Evolutionary conservation across 2,113 vertebrate species (phyloP), one percentile per base, ranked within the genome.

Genomic region (Peromyscus maniculatus): DNA sequence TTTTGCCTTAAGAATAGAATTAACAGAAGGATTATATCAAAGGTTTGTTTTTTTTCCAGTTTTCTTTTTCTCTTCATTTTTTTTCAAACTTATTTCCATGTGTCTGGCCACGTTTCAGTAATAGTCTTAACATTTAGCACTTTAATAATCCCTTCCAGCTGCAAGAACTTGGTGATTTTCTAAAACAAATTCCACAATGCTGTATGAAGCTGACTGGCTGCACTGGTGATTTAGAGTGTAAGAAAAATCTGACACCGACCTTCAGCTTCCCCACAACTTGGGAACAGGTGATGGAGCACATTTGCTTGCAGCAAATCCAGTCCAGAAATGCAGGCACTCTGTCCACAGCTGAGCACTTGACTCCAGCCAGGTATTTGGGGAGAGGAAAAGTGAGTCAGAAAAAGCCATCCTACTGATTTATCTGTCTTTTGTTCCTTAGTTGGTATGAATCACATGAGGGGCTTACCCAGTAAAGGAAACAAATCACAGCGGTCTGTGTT

Each of bases 111-210:
- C 64, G 22, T 91, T 97, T 95, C 36, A 62, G 13, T 89, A 87
- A 91, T 67, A 89, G 28, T 87, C 87, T 89, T 90, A 96, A 93
- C 64, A 91, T 69, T 94, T 83, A 93, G n/a, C 43, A 79, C 91
- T 89, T 92, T 36, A 93, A 59, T 95, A 96, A 96, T 96, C 62
- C 64, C 66, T 95, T 97, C 97, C 59, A 82, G 97, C 92, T 88
- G 36, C 9, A 16, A 72, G 92, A 94, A 33, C 43, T 89, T 75
- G 82, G 82, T 71, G 91, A 93, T 91, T 95, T 95, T 79, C 71
- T 79, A 74, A 91, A 91, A 87, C 96, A 92, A 91, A 96, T 95
- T 79, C 71, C 90, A 77, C 59, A 87, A 62, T 79, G 36, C 87
- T 16, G 19, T 80, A 10, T 93, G 82, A 92, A 88, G 52, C 12